Evolutionary conservation across 1,140 invertebrate genomes (phyloP).

Genomic region (Apolygus lucorum): DNA sequence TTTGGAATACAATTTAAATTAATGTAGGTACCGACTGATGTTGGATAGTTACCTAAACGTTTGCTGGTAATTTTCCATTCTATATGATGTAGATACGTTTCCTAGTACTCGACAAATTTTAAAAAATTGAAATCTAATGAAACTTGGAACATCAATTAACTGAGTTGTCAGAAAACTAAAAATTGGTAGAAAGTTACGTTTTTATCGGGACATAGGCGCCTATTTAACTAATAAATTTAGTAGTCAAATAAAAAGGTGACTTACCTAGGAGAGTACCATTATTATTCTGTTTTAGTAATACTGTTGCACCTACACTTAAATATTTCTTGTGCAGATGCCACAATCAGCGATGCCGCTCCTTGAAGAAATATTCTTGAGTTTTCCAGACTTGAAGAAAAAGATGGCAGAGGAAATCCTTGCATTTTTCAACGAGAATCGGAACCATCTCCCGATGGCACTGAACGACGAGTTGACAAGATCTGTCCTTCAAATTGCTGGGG

Average conservation of each 20-base stretch:
- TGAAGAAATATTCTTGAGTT: background rate
- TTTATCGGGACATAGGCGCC: background rate
- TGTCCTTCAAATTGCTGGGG: background rate
- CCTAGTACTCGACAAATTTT: too few relatives aligned
- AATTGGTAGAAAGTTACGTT: background rate
- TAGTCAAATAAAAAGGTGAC: background rate
- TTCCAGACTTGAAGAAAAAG: background rate
- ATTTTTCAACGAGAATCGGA: slow-evolving; percentile 15
- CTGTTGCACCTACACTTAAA: background rate
- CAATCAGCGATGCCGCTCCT: background rate
- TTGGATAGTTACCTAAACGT: too few relatives aligned
- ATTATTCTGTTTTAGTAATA: background rate
- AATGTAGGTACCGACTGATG: too few relatives aligned
- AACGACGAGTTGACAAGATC: background rate
- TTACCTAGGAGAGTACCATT: background rate
- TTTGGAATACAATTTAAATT: too few relatives aligned
- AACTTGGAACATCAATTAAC: too few relatives aligned
- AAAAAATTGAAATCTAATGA: too few relatives aligned
- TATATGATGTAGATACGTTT: too few relatives aligned
- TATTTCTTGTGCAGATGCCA: slow-evolving; percentile 8
- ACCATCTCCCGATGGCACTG: background rate
- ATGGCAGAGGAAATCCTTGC: background rate
- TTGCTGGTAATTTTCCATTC: too few relatives aligned
- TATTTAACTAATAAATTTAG: background rate
- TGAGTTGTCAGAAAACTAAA: too few relatives aligned